phyloP scores from a whole-genome alignment of 2,113 vertebrate species.

The Dipodomys stephensi region DNA sequence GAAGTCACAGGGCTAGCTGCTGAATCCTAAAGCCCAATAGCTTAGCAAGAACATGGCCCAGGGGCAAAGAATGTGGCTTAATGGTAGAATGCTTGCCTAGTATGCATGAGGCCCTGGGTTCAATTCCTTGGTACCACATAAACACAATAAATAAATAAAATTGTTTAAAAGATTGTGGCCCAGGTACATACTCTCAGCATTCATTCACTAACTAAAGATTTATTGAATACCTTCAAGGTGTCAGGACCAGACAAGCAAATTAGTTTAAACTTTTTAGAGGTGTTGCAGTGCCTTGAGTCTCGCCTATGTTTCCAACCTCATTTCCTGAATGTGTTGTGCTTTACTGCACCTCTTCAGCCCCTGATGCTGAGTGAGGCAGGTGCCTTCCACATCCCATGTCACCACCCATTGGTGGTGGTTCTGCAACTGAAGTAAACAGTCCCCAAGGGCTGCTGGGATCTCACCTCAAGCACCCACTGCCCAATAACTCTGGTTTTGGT shows the following conservation, averaged over 20 bases:
- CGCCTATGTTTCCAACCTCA: neutral
- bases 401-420: neutral
- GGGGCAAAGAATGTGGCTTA: neutral
- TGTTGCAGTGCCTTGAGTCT: conserved; percentile 3
- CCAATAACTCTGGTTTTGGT: neutral
- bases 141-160: too few relatives aligned
- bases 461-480: neutral
- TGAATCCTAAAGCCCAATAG: neutral
- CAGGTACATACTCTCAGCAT: neutral
- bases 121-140: too few relatives aligned
- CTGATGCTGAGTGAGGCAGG: neutral
- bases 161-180: neutral
- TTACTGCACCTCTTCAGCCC: neutral
- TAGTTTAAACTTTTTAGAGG: neutral
- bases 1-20: neutral
- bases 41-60: neutral
- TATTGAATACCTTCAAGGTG: neutral
- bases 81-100: too few relatives aligned
- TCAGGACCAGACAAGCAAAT: neutral
- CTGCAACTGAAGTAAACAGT: neutral
- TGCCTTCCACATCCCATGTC: neutral
- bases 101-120: too few relatives aligned
- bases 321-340: conserved; percentile 37
- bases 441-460: neutral
- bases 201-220: conserved; percentile 27